phyloP scores from a whole-genome alignment of 2,113 vertebrate genomes.

The Rhinolophus sinicus region DNA sequence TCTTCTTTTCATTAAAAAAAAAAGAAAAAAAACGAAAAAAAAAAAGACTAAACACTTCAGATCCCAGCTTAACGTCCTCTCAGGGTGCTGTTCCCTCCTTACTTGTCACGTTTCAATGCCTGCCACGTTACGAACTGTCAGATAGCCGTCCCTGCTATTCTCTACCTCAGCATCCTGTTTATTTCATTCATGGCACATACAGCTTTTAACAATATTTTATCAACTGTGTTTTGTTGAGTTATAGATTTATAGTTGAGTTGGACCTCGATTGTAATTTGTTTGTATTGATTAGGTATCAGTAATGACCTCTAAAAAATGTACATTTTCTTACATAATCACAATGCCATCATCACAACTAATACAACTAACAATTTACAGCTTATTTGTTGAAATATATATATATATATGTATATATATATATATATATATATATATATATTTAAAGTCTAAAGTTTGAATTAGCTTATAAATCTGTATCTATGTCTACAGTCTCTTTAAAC shows the following conservation, averaged over 20 bases:
- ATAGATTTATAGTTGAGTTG: neutral
- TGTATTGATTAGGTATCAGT: neutral
- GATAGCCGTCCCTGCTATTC: no score
- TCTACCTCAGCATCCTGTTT: neutral
- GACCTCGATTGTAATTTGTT: neutral
- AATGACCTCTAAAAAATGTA: neutral
- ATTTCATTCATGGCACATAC: neutral
- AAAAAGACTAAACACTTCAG: neutral
- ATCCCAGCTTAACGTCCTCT: neutral
- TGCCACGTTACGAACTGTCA: neutral
- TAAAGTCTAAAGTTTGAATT: neutral
- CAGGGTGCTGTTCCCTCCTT: fast-evolving
- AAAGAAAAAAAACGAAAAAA: neutral
- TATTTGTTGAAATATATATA: neutral
- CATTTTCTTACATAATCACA: neutral
- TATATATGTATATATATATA: no score
- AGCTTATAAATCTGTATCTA: neutral
- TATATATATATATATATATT: neutral
- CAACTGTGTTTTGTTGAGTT: neutral
- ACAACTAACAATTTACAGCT: neutral
- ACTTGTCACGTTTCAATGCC: no score
- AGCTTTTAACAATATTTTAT: neutral
- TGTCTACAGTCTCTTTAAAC: neutral
- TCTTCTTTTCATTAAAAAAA: neutral
- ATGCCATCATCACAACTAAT: neutral